phyloP scores from a whole-genome alignment of 2,113 vertebrate genomes.

The Clupea harengus region DNA sequence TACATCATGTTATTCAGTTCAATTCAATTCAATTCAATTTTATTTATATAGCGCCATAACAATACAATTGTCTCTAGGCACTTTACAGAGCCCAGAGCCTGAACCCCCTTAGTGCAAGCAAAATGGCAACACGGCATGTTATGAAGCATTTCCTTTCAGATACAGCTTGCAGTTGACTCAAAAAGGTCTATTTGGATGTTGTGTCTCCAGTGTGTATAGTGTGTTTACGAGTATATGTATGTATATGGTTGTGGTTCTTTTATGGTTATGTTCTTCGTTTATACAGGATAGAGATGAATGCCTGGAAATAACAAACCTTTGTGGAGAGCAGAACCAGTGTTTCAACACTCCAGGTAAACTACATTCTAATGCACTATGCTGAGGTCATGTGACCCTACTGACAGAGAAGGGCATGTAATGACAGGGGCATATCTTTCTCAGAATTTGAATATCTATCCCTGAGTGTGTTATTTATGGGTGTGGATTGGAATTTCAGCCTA shows the following conservation, averaged over 20 bases:
- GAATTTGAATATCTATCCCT: background rate
- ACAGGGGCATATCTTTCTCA: background rate
- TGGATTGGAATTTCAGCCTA: too few species aligned
- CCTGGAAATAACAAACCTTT: slow-evolving; percentile 74
- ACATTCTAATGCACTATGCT: background rate
- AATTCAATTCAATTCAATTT: too few species aligned
- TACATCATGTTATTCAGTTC: slow-evolving; percentile 51
- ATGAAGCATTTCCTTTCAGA: background rate
- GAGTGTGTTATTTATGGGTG: background rate
- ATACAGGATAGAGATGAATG: slow-evolving; percentile 86
- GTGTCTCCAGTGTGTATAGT: background rate
- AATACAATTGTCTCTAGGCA: too few species aligned
- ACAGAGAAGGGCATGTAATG: background rate
- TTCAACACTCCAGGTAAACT: slow-evolving; percentile 81
- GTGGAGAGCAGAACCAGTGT: slow-evolving; percentile 79
- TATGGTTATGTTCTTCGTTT: slow-evolving; percentile 33
- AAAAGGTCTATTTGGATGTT: background rate
- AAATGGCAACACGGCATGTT: too few species aligned
- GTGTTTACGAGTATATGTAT: background rate
- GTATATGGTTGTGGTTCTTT: background rate
- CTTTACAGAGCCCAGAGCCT: too few species aligned
- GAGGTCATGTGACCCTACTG: background rate
- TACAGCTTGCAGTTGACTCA: background rate
- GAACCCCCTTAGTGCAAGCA: too few species aligned
- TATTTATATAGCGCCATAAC: too few species aligned